A percentile compares a stretch with the other conserved stretches of the same genome.
These are phyloP conservation scores for Cygnus buccinator DNA, from an alignment of 2,113 vertebrate genomes.

Conservation along the genomic window DNA sequence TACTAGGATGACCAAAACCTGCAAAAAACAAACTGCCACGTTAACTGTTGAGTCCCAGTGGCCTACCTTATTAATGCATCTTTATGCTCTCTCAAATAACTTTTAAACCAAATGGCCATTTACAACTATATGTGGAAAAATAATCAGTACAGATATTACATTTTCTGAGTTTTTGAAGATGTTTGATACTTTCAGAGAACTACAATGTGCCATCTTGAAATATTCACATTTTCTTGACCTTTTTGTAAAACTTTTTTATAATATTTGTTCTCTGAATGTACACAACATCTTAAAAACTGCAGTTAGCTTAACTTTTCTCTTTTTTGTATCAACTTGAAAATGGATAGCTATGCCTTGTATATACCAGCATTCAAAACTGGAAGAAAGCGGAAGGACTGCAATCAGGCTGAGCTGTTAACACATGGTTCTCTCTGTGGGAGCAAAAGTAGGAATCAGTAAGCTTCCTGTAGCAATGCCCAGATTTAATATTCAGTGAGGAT, in stretches of 20 bases:
- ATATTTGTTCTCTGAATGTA: neutral
- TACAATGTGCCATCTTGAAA: neutral
- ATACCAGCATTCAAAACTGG: neutral
- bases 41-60: neutral
- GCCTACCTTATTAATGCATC: neutral
- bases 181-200: neutral
- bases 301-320: neutral
- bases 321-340: neutral
- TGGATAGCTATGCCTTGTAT: neutral
- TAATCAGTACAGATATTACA: neutral
- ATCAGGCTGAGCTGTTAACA: neutral
- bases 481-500: neutral
- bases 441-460: neutral
- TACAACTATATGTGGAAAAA: neutral
- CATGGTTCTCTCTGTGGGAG: neutral
- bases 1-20: neutral
- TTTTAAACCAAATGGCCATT: neutral
- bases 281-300: neutral
- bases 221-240: neutral
- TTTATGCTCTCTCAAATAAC: neutral
- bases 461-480: neutral
- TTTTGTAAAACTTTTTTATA: neutral
- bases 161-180: neutral
- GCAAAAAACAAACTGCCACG: neutral
- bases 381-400: neutral